These are phyloP conservation scores for Merodon equestris DNA, from an alignment of 2,888 invertebrate species.

Conservation along the genomic window DNA sequence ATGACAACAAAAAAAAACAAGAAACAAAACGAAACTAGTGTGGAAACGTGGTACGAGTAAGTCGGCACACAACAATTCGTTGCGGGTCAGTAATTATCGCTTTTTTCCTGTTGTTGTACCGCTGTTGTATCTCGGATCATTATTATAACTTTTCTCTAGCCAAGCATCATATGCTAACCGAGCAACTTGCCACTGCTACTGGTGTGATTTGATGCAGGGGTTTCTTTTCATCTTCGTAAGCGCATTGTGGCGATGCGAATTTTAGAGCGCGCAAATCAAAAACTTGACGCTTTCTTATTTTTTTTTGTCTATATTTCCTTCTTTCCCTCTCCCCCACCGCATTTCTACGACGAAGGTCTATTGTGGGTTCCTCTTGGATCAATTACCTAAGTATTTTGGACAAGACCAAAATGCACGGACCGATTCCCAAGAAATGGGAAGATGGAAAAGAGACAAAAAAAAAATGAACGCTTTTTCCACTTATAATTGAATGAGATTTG, in stretches of 20 bases:
- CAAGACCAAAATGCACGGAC: slow-evolving; percentile 27
- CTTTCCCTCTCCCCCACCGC: slow-evolving; percentile 2
- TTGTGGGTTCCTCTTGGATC: slow-evolving; percentile 32
- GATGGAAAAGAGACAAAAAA: neutral
- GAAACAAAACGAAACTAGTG: slow-evolving; percentile 50
- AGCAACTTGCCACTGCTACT: neutral
- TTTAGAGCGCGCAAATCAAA: slow-evolving; percentile 65
- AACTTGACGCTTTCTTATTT: slow-evolving; percentile 67
- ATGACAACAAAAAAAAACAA: slow-evolving; percentile 6
- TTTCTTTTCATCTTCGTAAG: slow-evolving; percentile 24
- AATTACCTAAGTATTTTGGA: slow-evolving; percentile 38
- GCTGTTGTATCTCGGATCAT: slow-evolving; percentile 23
- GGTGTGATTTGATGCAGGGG: too few species aligned
- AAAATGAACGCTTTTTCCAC: slow-evolving; percentile 7
- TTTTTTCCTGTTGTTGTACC: slow-evolving; percentile 42
- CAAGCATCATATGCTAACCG: neutral
- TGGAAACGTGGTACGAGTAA: slow-evolving; percentile 64
- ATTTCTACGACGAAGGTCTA: neutral
- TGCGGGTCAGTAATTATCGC: slow-evolving; percentile 66
- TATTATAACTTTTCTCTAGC: neutral
- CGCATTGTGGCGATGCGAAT: slow-evolving; percentile 63
- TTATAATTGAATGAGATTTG: slow-evolving; percentile 24
- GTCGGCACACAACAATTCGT: slow-evolving; percentile 59
- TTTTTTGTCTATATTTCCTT: slow-evolving; percentile 25
- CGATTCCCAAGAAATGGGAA: too few species aligned